These are phyloP conservation scores for Temnothorax unifasciatus DNA, from an alignment of 2,888 invertebrate genomes.

Conservation along the genomic window DNA sequence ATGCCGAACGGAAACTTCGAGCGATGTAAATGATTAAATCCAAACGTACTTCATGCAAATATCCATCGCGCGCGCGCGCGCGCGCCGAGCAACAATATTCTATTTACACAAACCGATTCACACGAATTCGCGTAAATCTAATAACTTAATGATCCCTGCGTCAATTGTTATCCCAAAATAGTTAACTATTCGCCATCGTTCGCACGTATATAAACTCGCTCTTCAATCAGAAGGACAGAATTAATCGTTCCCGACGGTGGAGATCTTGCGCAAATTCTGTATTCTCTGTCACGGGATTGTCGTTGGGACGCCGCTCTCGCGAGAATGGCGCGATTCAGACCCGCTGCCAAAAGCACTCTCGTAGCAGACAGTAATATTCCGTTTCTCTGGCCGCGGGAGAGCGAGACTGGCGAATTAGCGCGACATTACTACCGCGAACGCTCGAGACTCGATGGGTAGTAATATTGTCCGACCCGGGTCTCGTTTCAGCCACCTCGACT, in stretches of 20 bases:
- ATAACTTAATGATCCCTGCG: slow-evolving; percentile 34
- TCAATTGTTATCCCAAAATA: slow-evolving; percentile 17
- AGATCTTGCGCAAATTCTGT: background rate
- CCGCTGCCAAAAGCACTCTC: slow-evolving; percentile 54
- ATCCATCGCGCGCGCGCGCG: background rate
- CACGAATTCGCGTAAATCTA: slow-evolving; percentile 29
- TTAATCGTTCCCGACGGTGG: slow-evolving; percentile 1
- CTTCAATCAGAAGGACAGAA: slow-evolving; percentile 23
- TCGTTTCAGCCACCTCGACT: slow-evolving; percentile 71
- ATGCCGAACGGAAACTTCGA: slow-evolving; percentile 26
- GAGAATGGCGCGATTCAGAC: slow-evolving; percentile 61
- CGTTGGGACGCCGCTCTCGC: background rate
- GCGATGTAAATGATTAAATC: slow-evolving; percentile 38
- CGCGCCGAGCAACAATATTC: slow-evolving; percentile 23
- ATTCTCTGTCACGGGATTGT: slow-evolving; percentile 20
- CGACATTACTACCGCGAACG: slow-evolving; percentile 68
- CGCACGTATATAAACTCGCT: background rate
- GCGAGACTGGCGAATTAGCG: slow-evolving; percentile 68
- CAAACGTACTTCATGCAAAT: slow-evolving; percentile 13
- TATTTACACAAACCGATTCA: slow-evolving; percentile 28
- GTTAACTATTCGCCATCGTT: background rate
- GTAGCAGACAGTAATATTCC: slow-evolving; percentile 69
- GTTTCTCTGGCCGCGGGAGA: slow-evolving; percentile 50
- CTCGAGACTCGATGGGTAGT: slow-evolving; percentile 73
- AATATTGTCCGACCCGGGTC: slow-evolving; percentile 73